Evolutionary conservation across 1,140 invertebrate species (phyloP), one percentile per base, ranked within the genome.

Genomic region (Lasioglossum baleicum): DNA sequence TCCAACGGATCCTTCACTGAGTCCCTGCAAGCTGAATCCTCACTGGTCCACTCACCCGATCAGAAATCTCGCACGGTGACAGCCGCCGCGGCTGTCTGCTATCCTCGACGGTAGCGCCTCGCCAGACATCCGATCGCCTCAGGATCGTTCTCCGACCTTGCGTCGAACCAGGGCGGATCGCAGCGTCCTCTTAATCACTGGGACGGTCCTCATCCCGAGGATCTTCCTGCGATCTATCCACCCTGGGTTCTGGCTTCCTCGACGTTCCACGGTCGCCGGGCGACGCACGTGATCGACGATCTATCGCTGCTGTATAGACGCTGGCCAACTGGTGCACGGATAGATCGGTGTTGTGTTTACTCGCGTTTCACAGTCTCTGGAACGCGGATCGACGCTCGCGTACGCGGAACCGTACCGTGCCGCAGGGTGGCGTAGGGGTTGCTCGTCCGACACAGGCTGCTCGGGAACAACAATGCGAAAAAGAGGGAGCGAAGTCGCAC

Each of bases 401-500:
- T 15, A 53, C 51, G 13, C 51, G 51, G 15, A 53, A 11, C 44
- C 10, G 44, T 11, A 10, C 44, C 35, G 3, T 35, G 35, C 35
- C 35, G 35, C 44, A 5, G 13, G 1, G 44, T 2, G 44, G 13
- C 44, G 44, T 8, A 13, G 8, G 44, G 44, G 7, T 48, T 10
- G 35, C 15, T 7, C 22, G 35, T 7, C 2, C 15, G 60, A 20
- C 11, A n/a, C 22, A 2, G 17, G 48, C 11, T 15, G 35, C 3
- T 15, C 0, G 20, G 26, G 17, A 3, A 73, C 53, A 72, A 60
- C 75, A 66, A 75, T 61, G 10, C 61, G 48, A 79, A 42, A 63
- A 42, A 20, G 64, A 60, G 71, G 70, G n/a, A 71, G 44, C 85
- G 86, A 87, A 51, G 87, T 85, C 77, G 83, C 75, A 80, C 82